Base-by-base conservation (phyloP, 2,888 invertebrate genomes). In the Heteropelma amictum region DNA sequence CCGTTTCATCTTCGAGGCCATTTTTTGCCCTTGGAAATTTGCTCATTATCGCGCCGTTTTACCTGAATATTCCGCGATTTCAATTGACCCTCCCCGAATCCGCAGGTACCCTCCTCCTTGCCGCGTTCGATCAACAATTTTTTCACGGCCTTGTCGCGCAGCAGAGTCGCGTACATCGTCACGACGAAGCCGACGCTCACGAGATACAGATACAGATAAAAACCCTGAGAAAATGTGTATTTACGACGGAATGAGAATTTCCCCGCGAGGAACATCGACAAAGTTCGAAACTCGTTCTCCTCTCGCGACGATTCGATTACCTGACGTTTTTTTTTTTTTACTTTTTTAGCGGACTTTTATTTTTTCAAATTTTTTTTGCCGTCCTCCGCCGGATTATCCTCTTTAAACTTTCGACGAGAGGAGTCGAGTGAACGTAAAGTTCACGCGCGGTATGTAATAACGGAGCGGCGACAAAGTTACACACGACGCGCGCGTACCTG, bases 191-290 rank as follows among this genome's bases (percentile, higher is more conserved):
- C 85, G 61, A 96, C 93, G 81, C 95, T 95, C 47, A 93, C 93
- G 72, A 93, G 86, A 86, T 96, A 96, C 47, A 96, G 90, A 86
- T 95, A 97, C 47, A 96, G 90, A 89, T 96, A 96, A 88, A 95
- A 96, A 51, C 94, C 95, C 93, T 96, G 91, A 77, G 90, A 7
- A 14, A 42, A 21, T 8, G 14, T 7, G 3, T 0, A 12, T 12
- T 23, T 28, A 33, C 19, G 1, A n/a, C n/a, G n/a, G n/a, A n/a
- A n/a, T n/a, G n/a, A n/a, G n/a, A n/a, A n/a, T n/a, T n/a, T n/a
- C n/a, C n/a, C n/a, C n/a, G n/a, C n/a, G n/a, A n/a, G n/a, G n/a
- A n/a, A n/a, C n/a, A n/a, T n/a, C n/a, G n/a, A n/a, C n/a, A n/a
- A n/a, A n/a, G n/a, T n/a, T n/a, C n/a, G n/a, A n/a, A n/a, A n/a